phyloP scores from a whole-genome alignment of 2,113 vertebrate genomes.

The Dryoscopus gambensis region DNA sequence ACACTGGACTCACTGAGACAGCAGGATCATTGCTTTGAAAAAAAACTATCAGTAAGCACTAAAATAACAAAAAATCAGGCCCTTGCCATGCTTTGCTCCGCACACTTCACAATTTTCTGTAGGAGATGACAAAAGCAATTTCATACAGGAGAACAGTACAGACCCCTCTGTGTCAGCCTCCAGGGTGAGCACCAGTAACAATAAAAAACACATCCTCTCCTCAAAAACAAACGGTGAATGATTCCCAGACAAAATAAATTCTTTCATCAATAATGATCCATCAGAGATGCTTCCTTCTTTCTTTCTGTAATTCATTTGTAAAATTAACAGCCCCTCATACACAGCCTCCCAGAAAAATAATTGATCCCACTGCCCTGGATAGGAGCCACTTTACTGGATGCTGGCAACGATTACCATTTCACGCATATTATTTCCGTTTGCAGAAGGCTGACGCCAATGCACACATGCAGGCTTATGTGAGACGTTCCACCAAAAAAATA shows the following conservation, averaged over 20 bases:
- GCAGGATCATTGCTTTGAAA: neutral
- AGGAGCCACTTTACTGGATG: neutral
- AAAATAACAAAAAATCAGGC: neutral
- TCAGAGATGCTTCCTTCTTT: neutral
- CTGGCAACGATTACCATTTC: neutral
- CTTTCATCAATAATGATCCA: neutral
- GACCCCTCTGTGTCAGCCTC: neutral
- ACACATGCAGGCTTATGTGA: constrained; percentile 61
- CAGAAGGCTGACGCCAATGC: constrained; percentile 71
- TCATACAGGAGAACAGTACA: neutral
- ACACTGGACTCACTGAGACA: neutral
- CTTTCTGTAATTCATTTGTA: constrained; percentile 7
- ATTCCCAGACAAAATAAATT: neutral
- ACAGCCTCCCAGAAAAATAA: neutral
- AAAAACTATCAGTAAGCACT: neutral
- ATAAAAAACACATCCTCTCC: neutral
- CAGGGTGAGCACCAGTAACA: neutral
- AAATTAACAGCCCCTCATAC: neutral
- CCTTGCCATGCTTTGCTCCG: neutral
- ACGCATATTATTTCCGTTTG: constrained; percentile 40
- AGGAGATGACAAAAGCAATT: neutral
- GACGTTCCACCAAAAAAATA: neutral
- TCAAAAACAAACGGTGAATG: fast-evolving
- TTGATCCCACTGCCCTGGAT: constrained; percentile 13
- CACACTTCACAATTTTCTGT: neutral